Evolutionary conservation across 1,140 invertebrate species (phyloP).

Genomic region (Protaetia brevitarsis): DNA sequence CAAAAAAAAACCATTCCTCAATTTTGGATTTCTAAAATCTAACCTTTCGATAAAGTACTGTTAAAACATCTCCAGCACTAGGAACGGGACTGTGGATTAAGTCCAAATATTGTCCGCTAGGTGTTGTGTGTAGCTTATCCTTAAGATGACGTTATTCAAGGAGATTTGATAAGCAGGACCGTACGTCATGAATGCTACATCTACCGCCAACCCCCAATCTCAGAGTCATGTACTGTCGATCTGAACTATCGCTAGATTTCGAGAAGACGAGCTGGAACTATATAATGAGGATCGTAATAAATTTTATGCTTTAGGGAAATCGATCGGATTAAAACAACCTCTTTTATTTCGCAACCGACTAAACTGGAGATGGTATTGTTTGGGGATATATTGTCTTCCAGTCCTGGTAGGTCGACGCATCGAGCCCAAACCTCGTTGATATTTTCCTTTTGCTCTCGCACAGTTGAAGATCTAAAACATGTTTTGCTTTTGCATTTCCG

Average conservation of each 20-base stretch:
- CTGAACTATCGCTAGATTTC: constrained; percentile 61
- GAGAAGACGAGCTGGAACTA: constrained; percentile 50
- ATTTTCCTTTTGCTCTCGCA: constrained; percentile 31
- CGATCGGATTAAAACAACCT: constrained; percentile 51
- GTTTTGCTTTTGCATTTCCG: background rate
- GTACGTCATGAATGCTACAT: constrained; percentile 74
- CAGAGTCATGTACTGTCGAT: constrained; percentile 74
- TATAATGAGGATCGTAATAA: constrained; percentile 24
- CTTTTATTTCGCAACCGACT: constrained; percentile 69
- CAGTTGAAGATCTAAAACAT: background rate
- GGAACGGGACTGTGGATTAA: constrained; percentile 58
- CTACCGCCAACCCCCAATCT: constrained; percentile 67
- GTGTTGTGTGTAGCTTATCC: constrained; percentile 74
- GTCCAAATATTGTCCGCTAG: constrained; percentile 74
- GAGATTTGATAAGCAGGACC: constrained; percentile 76
- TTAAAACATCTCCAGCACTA: constrained; percentile 60
- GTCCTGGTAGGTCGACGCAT: constrained; percentile 73
- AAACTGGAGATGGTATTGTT: constrained; percentile 71
- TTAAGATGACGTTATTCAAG: constrained; percentile 67
- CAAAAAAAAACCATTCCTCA: background rate
- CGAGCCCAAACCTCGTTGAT: constrained; percentile 67
- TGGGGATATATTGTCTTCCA: constrained; percentile 80
- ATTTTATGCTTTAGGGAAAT: background rate
- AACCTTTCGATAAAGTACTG: constrained; percentile 61
- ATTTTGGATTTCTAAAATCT: constrained; percentile 14